A percentile compares a stretch with the other conserved stretches of the same genome.
Conservation (phyloP, 1,140 invertebrate genomes). For the Penaeus vannamei region DNA sequence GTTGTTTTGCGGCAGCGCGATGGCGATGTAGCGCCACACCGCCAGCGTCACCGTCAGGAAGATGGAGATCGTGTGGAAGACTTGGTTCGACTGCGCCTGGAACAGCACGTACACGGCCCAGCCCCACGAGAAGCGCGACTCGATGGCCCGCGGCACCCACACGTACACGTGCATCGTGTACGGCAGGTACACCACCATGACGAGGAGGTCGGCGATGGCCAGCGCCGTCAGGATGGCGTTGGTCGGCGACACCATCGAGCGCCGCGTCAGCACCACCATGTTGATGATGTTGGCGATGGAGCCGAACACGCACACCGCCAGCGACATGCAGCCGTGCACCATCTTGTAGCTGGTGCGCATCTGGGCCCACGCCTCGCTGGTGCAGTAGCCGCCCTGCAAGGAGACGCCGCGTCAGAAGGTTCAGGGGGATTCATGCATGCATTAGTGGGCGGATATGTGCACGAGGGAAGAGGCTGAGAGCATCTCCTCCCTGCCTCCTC, state of each 20-base stretch:
- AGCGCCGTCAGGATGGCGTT: constrained; percentile 91
- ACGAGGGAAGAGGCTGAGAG: too few species aligned
- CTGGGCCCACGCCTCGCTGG: constrained; percentile 53
- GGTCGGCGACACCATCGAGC: constrained; percentile 91
- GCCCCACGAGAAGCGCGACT: constrained; percentile 79
- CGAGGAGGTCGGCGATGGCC: constrained; percentile 91
- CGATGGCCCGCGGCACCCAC: constrained; percentile 70
- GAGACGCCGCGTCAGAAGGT: background rate
- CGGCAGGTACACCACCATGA: constrained; percentile 95
- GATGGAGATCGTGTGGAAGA: constrained; percentile 93
- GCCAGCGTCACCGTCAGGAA: constrained; percentile 92
- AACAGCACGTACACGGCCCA: constrained; percentile 88
- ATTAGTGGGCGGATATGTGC: too few species aligned
- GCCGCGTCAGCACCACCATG: constrained; percentile 91
- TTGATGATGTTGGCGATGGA: constrained; percentile 94
- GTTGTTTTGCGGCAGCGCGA: constrained; percentile 66
- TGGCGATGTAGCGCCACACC: constrained; percentile 88
- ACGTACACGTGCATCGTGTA: constrained; percentile 88
- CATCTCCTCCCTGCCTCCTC: too few species aligned
- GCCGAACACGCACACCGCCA: constrained; percentile 91
- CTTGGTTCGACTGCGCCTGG: constrained; percentile 84
- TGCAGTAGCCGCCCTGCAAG: constrained; percentile 57
- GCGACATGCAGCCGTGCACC: constrained; percentile 82
- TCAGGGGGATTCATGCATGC: too few species aligned
- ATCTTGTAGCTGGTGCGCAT: constrained; percentile 68